Evolutionary conservation across 2,797 vertebrate genomes (phyloP), one percentile per base, ranked within the genome.

Genomic region (Anguilla obscura): DNA sequence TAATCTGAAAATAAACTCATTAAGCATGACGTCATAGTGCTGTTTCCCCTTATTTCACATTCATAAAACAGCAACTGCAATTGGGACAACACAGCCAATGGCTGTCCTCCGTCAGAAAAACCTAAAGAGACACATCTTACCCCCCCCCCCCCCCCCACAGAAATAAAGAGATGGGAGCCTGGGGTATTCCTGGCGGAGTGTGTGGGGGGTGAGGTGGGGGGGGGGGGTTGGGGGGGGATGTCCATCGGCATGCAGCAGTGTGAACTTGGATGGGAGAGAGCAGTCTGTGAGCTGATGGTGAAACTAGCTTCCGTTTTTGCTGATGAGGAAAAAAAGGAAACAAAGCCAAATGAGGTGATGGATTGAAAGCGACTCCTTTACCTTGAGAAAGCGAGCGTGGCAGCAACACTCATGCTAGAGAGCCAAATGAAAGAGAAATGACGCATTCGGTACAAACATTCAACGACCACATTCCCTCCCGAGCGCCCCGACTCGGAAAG

Each of bases 381-480:
- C 88, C 87, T 91, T 71, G 88, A 48, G 76, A 87, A 48, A 36
- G 82, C 27, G 45, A 50, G 50, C 30, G 90, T 90, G 90, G 89
- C 90, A 90, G 92, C 89, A 89, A 92, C 91, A 85, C 88, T 87
- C 92, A 92, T 92, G 92, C 90, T 92, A 89, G 90, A 91, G 92
- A 85, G 90, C 89, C 86, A 87, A 91, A 91, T 89, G 85, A 91
- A 90, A 92, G 7, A 58, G 76, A 85, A 89, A 89, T 87, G 84
- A 87, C 88, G 88, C 69, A 40, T 58, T 82, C 45, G 40, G 79
- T 40, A 88, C 82, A 87, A 87, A 91, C 82, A 87, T 91, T 86
- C 90, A 27, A 80, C 90, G 86, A 92, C 92, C 89, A 94, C 94
- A 94, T 95, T 96, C 94, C 90, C 93, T 92, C 93, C 56, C 18